Evolutionary conservation across 2,113 vertebrate species (phyloP).

Genomic region (Caranx ignobilis): DNA sequence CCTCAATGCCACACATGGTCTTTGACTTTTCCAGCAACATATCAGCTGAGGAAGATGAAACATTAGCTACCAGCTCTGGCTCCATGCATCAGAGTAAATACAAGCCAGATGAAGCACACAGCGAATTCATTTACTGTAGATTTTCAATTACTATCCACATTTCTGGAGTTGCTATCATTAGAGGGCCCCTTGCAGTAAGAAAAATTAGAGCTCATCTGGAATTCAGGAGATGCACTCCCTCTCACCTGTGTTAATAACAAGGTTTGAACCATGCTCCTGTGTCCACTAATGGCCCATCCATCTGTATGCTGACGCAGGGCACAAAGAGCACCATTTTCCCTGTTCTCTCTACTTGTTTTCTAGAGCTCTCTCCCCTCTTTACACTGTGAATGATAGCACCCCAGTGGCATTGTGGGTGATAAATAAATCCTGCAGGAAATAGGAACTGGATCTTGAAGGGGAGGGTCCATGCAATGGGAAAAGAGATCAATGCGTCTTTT

Average conservation of each 20-base stretch:
- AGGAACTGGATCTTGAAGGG: slow-evolving; percentile 72
- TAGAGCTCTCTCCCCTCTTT: slow-evolving; percentile 70
- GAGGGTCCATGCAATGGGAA: slow-evolving; percentile 49
- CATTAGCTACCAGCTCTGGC: background rate
- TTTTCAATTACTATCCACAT: slow-evolving; percentile 11
- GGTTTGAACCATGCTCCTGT: slow-evolving; percentile 62
- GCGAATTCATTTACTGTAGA: background rate
- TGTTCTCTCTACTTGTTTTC: slow-evolving; percentile 70
- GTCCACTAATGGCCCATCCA: slow-evolving; percentile 78
- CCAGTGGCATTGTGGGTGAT: slow-evolving; percentile 77
- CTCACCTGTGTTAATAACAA: slow-evolving; percentile 70
- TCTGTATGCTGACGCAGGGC: slow-evolving; percentile 65
- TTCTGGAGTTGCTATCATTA: slow-evolving; percentile 21
- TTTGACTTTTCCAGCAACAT: slow-evolving; percentile 14
- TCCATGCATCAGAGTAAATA: background rate
- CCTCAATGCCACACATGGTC: background rate
- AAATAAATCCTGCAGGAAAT: slow-evolving; percentile 82
- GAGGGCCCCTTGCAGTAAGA: background rate
- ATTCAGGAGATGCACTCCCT: slow-evolving; percentile 42
- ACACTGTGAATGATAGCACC: slow-evolving; percentile 76
- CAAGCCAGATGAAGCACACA: background rate
- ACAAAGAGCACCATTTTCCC: slow-evolving; percentile 71
- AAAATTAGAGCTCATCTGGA: slow-evolving; percentile 42
- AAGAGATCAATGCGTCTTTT: slow-evolving; percentile 81
- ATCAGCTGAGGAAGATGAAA: background rate